Conservation (phyloP, 2,113 vertebrate genomes). For the Sebastes fasciatus region DNA sequence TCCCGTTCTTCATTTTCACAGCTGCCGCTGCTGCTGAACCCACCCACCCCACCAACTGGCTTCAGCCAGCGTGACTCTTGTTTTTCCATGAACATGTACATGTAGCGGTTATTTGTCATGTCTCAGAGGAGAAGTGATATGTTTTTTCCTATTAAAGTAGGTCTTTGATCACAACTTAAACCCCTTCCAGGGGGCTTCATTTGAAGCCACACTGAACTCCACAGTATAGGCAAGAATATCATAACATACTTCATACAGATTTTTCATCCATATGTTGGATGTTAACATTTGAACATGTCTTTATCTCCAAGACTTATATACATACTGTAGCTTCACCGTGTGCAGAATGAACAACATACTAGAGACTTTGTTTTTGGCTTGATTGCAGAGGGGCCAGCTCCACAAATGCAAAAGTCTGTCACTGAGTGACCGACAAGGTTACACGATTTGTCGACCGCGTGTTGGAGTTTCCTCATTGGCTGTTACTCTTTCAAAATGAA, state of each 20-base stretch:
- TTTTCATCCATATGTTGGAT: conserved; percentile 9
- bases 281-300: not conserved
- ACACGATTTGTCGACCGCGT: too few species aligned
- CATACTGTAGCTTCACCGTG: not conserved
- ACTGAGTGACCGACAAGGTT: too few species aligned
- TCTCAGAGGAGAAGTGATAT: conserved; percentile 11
- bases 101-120: conserved; percentile 13
- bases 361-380: too few species aligned
- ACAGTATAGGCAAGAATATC: not conserved
- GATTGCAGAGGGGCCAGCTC: too few species aligned
- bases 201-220: not conserved
- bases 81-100: conserved; percentile 27
- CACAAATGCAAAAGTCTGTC: too few species aligned
- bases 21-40: conserved; percentile 50
- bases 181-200: not conserved
- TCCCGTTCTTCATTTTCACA: conserved; percentile 54
- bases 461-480: too few species aligned
- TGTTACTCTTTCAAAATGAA: too few species aligned
- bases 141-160: not conserved
- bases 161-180: conserved; percentile 15
- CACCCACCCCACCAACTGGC: not conserved
- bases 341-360: not conserved
- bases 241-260: not conserved
- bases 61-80: conserved; percentile 18
- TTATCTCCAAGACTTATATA: not conserved